Percentiles rank a stretch among this genome's conserved stretches.
Conservation (phyloP, 2,888 invertebrate species). For the Dicyrtomina minuta region DNA sequence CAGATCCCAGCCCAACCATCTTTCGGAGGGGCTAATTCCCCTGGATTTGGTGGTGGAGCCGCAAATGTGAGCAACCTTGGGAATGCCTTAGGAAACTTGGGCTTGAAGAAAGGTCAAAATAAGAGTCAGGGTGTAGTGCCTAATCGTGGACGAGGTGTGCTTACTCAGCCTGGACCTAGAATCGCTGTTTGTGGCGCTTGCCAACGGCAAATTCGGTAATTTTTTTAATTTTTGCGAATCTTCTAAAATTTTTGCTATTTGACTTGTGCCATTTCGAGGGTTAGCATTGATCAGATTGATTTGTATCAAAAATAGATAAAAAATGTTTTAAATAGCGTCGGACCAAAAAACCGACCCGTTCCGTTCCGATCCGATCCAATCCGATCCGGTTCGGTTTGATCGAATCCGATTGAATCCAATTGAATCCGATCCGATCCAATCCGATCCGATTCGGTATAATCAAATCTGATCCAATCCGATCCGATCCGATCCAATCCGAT, state of each 20-base stretch:
- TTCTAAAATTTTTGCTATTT: not conserved
- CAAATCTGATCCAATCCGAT: too few species aligned
- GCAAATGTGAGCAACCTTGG: constrained; percentile 5
- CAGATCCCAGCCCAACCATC: constrained; percentile 49
- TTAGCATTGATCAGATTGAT: too few species aligned
- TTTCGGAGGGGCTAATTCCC: constrained; percentile 54
- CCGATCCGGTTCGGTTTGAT: too few species aligned
- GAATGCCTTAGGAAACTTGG: constrained; percentile 17
- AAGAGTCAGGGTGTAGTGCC: constrained; percentile 36
- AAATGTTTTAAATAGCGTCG: too few species aligned
- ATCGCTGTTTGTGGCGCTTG: constrained; percentile 50
- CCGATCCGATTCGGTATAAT: too few species aligned
- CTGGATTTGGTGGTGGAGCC: constrained; percentile 35
- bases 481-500: too few species aligned
- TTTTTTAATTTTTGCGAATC: not conserved
- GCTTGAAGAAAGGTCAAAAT: constrained; percentile 28
- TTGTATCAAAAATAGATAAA: too few species aligned
- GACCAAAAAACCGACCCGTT: too few species aligned
- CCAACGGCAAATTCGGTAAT: constrained; percentile 49
- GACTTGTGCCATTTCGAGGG: too few species aligned
- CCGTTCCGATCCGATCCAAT: too few species aligned
- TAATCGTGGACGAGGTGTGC: constrained; percentile 44
- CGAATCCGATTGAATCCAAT: too few species aligned
- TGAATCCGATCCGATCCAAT: too few species aligned
- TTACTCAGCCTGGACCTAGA: constrained; percentile 48